Evolutionary conservation across 2,888 invertebrate genomes (phyloP), one percentile per base, ranked within the genome.

Genomic region (Morpho achilles): DNA sequence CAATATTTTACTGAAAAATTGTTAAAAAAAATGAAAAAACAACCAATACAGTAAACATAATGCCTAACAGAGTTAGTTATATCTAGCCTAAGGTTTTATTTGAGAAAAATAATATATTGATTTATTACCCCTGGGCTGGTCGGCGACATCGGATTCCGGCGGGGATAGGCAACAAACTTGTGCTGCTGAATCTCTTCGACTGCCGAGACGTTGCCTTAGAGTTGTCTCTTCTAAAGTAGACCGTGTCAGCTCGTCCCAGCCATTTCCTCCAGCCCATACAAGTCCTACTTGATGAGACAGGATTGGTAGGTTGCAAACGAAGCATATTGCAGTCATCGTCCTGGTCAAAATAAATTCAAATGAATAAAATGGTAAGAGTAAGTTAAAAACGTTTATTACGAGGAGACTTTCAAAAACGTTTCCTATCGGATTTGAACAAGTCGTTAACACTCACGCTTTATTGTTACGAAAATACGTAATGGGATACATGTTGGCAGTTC

Each of bases 291-390:
- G 98, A 90, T 98, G 97, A 68, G 96, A 97, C 84, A 97, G 93
- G 82, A 98, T 97, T 74, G 98, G 97, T 79, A 97, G 93, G 91
- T 98, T 97, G 95, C 98, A 98, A 75, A 98, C 97, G 92, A 98
- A 98, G 92, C 98, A 98, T 92, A 97, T 95, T 84, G 97, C 95
- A 79, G 96, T 96, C 96, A 97, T 96, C 82, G 95, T 96, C 94
- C 97, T 97, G 94, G 68, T 52, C 69, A 81, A 78, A 69, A 85
- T 67, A 46, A 10, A 53, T 40, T 40, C n/a, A 16, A 16, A 8
- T 53, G 16, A 46, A 46, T 46, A 10, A 44, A 8, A 9, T 22
- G 9, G 22, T 43, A 50, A 42, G 9, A 32, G 32, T 32, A 32
- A 32, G 32, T 32, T 32, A 3, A 32, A 32, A 5, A 5, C 4